phyloP scores from a whole-genome alignment of 2,113 vertebrate species.

The Phaethornis superciliosus region DNA sequence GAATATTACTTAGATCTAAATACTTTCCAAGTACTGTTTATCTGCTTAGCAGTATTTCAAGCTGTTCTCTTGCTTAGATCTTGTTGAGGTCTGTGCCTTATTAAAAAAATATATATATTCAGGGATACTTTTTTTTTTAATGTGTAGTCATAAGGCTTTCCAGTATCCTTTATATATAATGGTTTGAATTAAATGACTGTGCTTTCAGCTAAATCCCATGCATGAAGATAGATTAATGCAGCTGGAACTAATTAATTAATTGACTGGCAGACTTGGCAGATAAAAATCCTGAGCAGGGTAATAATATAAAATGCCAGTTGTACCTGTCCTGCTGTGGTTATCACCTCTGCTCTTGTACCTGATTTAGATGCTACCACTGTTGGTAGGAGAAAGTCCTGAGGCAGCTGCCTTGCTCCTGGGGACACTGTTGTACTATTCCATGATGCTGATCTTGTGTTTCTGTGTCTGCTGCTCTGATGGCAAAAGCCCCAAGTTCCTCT shows the following conservation, averaged over 20 bases:
- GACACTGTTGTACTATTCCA: fast-evolving
- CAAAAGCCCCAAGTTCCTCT: not conserved
- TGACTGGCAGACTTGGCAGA: not conserved
- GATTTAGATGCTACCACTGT: not conserved
- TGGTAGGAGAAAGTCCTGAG: not conserved
- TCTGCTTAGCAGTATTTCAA: not conserved
- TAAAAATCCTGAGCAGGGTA: not conserved
- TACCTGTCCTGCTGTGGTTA: not conserved
- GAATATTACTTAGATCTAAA: not conserved
- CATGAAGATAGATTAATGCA: not conserved
- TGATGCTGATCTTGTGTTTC: not conserved
- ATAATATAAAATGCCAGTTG: not conserved
- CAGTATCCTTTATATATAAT: not conserved
- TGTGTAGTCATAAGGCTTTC: not conserved
- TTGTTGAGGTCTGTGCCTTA: not conserved
- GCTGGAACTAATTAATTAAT: not conserved
- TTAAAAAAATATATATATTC: not conserved
- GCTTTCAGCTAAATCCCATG: not conserved
- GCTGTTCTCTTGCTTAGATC: not conserved
- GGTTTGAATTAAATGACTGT: not conserved
- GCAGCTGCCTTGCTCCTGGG: not conserved
- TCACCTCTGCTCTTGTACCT: not conserved
- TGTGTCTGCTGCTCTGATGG: not conserved
- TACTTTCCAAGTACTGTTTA: not conserved
- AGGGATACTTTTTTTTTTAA: not conserved